A percentile compares a stretch with the other conserved stretches of the same genome.
Conservation (phyloP, 2,113 vertebrate species). For the Camarhynchus parvulus region DNA sequence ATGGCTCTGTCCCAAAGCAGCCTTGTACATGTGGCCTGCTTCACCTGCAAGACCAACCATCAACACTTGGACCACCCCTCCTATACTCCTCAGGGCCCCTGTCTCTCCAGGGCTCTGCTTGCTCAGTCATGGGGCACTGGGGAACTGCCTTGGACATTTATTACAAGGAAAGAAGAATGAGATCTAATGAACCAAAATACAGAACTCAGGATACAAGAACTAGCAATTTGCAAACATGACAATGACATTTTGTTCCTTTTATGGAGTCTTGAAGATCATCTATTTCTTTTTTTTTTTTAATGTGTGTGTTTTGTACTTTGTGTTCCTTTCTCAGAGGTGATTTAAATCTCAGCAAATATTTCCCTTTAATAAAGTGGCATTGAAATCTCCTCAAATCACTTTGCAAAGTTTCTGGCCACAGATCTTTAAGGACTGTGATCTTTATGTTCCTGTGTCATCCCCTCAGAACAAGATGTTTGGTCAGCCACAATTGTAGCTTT, state of each 20-base stretch:
- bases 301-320: neutral
- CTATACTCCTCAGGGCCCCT: rapidly evolving
- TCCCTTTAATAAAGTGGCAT: neutral
- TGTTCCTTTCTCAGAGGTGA: neutral
- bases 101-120: neutral
- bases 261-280: neutral
- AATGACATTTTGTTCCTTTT: neutral
- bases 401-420: neutral
- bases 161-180: neutral
- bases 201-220: neutral
- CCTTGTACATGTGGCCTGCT: neutral
- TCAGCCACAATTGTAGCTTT: neutral
- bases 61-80: neutral
- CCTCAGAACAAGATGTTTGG: neutral
- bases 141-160: neutral
- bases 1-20: neutral
- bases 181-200: neutral
- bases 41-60: neutral
- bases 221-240: neutral
- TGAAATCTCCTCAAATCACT: neutral
- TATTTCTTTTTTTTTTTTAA: neutral
- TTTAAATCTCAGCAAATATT: neutral
- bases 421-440: neutral
- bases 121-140: neutral
- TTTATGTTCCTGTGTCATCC: neutral